Base-by-base conservation (phyloP, 2,797 vertebrate genomes). In the Chelonia mydas region DNA sequence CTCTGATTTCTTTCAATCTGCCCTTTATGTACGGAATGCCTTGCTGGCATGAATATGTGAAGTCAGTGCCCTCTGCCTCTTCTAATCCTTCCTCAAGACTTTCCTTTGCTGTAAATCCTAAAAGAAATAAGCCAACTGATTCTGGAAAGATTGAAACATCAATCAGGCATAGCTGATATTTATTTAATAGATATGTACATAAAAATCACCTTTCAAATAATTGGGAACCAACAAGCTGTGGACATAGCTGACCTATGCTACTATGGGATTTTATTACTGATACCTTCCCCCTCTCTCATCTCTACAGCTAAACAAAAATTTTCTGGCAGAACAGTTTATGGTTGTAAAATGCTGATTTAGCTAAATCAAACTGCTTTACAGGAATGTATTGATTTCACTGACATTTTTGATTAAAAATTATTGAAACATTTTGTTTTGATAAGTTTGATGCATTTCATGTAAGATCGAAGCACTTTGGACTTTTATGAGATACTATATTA, bases 121-220 rank as follows among this genome's bases (percentile, higher is more conserved):
- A 0, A 0, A 90, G 91, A 95, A 96, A 95, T 55, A 59, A 61
- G 65, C 61, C 0, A 0, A 12, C 16, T 68, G 45, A 10, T 27
- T n/a, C 91, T 94, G 61, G 53, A 82, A 8, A 88, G 41, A 37
- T 78, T 47, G 81, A 61, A 95, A 88, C 87, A 84, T 78, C 2
- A 87, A 45, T 88, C 81, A 72, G 85, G 74, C 92, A 91, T 81
- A 95, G 61, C 81, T 90, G 76, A 86, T 94, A 77, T 88, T 94
- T 92, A 96, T 96, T 91, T 94, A 97, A 95, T 96, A 95, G 95
- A 95, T 93, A 93, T 49, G 54, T 90, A 94, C 94, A 96, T 95
- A 85, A 83, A 86, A 85, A 85, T 90, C 31, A 87, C 82, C 57
- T 91, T 93, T 89, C 90, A 84, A 95, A 97, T 96, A 94, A 95